Base-by-base conservation (phyloP, 2,797 vertebrate genomes). In the Centroberyx gerrardi region DNA sequence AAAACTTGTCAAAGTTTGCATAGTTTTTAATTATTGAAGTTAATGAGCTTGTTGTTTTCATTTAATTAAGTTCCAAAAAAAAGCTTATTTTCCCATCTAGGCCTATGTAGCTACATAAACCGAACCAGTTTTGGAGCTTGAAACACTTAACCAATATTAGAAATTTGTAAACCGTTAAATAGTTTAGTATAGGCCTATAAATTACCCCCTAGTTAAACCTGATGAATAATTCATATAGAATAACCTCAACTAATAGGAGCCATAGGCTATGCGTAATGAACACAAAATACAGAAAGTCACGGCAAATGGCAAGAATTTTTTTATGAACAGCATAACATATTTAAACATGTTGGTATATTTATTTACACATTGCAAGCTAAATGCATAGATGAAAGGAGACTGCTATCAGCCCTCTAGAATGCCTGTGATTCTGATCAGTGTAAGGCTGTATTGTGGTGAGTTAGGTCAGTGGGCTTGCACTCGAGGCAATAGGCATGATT, bases 141-240 rank as follows among this genome's bases (percentile, higher is more conserved):
- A 18, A 52, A 10, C 13, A 31, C 1, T 10, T 17, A 46, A 29
- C 22, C 15, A 44, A 36, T 60, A 42, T 54, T 33, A 66, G 31
- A 44, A 46, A 68, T 38, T 13, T 63, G 6, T 44, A 22, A 46
- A 62, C 5, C 42, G 28, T 63, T 48, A 27, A 49, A 49, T 17
- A 6, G 42, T 66, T 69, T 78, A 46, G 5, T 53, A 36, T 15
- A 6, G 8, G 14, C 40, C 49, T 63, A 42, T 55, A 64, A 73
- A 68, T 62, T 4, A 14, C 38, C 22, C 29, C 8, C 54, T 42
- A 1, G 13, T 56, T 59, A 46, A 68, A 55, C 9, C 15, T 73
- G 38, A 81, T 84, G 64, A 84, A 88, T 85, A 71, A 86, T 84
- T 79, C 22, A 22, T 58, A 80, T 62, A 53, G 54, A 68, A 68